A percentile compares a stretch with the other conserved stretches of the same genome.
These are phyloP conservation scores for Steromphala cineraria DNA, from an alignment of 2,888 invertebrate species.

Conservation along the genomic window DNA sequence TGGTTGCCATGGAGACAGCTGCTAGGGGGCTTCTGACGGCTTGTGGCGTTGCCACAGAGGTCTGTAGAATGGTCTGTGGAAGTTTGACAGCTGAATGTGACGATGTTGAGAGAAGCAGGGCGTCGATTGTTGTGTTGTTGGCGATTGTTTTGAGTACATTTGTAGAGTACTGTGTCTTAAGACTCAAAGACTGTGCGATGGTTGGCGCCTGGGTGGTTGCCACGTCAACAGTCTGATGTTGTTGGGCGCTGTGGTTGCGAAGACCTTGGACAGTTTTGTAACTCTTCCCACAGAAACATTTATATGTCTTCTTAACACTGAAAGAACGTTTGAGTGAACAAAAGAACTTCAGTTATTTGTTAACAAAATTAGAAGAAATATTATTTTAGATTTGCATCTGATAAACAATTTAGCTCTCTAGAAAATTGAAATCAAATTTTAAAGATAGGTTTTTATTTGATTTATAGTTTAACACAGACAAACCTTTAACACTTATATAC, in stretches of 20 bases:
- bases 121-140: constrained; percentile 16
- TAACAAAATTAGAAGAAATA: not conserved
- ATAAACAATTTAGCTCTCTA: too few relatives aligned
- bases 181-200: constrained; percentile 7
- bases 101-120: not conserved
- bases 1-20: constrained; percentile 2
- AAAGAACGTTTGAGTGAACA: not conserved
- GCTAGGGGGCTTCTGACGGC: not conserved
- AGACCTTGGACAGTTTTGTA: constrained; percentile 88
- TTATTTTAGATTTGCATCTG: not conserved
- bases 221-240: constrained; percentile 57
- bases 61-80: not conserved
- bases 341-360: not conserved
- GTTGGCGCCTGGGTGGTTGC: constrained; percentile 27
- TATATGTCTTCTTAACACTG: constrained; percentile 78
- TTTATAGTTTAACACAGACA: not conserved
- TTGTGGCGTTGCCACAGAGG: not conserved
- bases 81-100: not conserved
- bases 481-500: too few relatives aligned
- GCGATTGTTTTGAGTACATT: constrained; percentile 9
- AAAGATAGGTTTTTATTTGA: too few relatives aligned
- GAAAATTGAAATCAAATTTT: too few relatives aligned
- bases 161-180: not conserved
- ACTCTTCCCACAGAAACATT: constrained; percentile 89
- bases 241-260: constrained; percentile 82